Evolutionary conservation across 2,113 vertebrate genomes (phyloP), one percentile per base, ranked within the genome.

Genomic region (Taurulus bubalis): DNA sequence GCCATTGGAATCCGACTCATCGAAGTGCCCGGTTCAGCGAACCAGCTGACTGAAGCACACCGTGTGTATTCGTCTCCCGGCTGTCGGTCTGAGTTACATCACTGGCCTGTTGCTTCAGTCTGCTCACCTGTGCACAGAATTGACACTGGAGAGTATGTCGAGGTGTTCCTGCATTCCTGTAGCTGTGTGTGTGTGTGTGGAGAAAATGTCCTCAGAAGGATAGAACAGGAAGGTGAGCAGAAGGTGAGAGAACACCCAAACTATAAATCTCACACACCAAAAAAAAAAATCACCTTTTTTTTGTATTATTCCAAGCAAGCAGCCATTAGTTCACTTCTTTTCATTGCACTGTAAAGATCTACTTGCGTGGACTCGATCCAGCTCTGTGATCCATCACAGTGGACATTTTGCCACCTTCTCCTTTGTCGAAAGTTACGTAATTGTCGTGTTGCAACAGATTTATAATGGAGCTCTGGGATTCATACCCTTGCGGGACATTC

Each of bases 1-100:
- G 24, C 1, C 4, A 7, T 3, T 24, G 81, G 78, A 82, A 89
- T 86, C 75, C 15, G 42, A 24, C 60, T 51, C 0, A 65, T 84
- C 69, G 28, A 7, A 15, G 30, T 38, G 12, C 58, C 12, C 0
- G 14, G 49, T 74, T 82, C 75, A 82, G 14, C 38, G 71, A 82
- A 60, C 38, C 62, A 5, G 12, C 42, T 64, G 7, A n/a, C n/a
- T n/a, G n/a, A n/a, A n/a, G n/a, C n/a, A n/a, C n/a, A n/a, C n/a
- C n/a, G n/a, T n/a, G n/a, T n/a, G 45, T 36, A n/a, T n/a, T n/a
- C n/a, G n/a, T 62, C 24, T 80, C 6, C 9, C 12, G 0, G 49
- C 47, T 55, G 63, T 77, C 49, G 6, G 51, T 49, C 62, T 34
- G 53, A 51, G 38, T 81, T 60, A 65, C 73, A 59, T 72, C 80